Evolutionary conservation across 1,140 invertebrate species (phyloP).

Genomic region (Microplitis demolitor): DNA sequence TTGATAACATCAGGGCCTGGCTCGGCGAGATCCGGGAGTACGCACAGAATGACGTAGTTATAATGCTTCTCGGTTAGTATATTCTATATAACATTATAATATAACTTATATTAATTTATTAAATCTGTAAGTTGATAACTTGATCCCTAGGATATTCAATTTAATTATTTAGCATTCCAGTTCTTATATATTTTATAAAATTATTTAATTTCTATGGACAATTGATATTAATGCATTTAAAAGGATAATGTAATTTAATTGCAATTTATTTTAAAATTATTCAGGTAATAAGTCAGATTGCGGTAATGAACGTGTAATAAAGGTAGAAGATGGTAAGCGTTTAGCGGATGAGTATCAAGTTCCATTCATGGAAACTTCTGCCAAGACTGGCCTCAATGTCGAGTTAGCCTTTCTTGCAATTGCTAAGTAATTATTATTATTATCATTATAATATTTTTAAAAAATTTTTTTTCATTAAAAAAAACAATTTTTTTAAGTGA

Average conservation of each 20-base stretch:
- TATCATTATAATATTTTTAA: not conserved
- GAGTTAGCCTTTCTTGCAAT: slow-evolving; percentile 81
- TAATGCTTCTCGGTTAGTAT: slow-evolving; percentile 81
- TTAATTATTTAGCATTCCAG: not conserved
- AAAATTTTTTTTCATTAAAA: too few species aligned
- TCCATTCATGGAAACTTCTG: slow-evolving; percentile 86
- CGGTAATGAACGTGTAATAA: slow-evolving; percentile 73
- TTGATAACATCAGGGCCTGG: slow-evolving; percentile 88
- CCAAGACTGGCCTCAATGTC: slow-evolving; percentile 84
- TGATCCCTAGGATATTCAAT: not conserved
- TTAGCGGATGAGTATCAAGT: slow-evolving; percentile 82
- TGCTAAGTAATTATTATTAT: slow-evolving; percentile 64
- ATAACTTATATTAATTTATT: not conserved
- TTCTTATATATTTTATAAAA: too few species aligned
- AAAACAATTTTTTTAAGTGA: too few species aligned
- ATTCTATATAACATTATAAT: slow-evolving; percentile 31
- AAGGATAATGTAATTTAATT: not conserved
- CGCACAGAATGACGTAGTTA: slow-evolving; percentile 85
- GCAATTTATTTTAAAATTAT: slow-evolving; percentile 1
- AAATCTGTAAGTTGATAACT: not conserved
- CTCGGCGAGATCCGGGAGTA: slow-evolving; percentile 84
- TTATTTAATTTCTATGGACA: too few species aligned
- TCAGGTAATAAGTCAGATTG: slow-evolving; percentile 85
- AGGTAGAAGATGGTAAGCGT: slow-evolving; percentile 80
- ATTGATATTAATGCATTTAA: not conserved